Conservation (phyloP, 2,797 vertebrate genomes). For the Mallotus villosus region DNA sequence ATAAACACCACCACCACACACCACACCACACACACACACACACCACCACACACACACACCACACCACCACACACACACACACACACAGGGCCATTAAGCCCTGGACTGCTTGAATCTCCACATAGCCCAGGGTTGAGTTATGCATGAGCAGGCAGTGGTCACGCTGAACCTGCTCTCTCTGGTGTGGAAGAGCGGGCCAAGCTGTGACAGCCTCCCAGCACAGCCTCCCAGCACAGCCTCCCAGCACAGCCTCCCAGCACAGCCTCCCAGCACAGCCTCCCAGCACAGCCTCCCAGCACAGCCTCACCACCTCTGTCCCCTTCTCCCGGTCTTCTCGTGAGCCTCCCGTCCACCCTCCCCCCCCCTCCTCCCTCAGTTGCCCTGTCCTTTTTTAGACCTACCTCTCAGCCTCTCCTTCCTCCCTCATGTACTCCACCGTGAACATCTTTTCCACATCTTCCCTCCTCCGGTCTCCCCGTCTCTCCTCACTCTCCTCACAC, state of each 20-base stretch:
- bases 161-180: neutral
- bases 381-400: neutral
- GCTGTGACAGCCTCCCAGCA: neutral
- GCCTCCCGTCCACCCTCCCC: neutral
- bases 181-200: neutral
- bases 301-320: too few relatives aligned
- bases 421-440: neutral
- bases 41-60: neutral
- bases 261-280: too few relatives aligned
- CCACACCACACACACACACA: constrained; percentile 7
- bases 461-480: neutral
- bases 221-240: neutral
- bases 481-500: neutral
- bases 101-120: neutral
- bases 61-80: constrained; percentile 1
- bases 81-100: neutral
- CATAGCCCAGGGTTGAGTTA: constrained; percentile 3
- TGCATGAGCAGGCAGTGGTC: constrained; percentile 6
- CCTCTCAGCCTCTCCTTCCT: neutral
- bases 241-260: too few relatives aligned
- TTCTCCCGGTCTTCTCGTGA: neutral
- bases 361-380: neutral
- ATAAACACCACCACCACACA: neutral
- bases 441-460: neutral
- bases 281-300: neutral